Conservation (phyloP, 2,113 vertebrate genomes). For the Porphyrio hochstetteri region DNA sequence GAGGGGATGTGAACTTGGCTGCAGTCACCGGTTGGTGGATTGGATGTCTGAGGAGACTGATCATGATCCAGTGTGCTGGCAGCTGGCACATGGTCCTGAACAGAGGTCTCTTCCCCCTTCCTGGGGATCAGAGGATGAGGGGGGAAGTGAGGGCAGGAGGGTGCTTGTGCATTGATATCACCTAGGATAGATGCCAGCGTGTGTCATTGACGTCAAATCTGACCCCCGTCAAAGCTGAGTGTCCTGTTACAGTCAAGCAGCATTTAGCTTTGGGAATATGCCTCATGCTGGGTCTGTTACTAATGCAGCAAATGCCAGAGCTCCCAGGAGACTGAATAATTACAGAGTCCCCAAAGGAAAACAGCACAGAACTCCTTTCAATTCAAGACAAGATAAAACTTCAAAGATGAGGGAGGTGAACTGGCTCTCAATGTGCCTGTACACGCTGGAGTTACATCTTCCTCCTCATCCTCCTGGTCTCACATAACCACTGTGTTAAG, state of each 20-base stretch:
- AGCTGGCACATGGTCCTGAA: neutral
- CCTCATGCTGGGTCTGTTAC: conserved; percentile 11
- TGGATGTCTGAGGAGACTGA: neutral
- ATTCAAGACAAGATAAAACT: neutral
- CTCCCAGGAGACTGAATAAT: neutral
- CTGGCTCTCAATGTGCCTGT: neutral
- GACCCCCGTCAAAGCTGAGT: conserved; percentile 40
- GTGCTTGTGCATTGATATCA: conserved; percentile 34
- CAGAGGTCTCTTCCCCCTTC: neutral
- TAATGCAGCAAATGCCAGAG: neutral
- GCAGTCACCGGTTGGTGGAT: neutral
- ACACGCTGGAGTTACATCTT: neutral
- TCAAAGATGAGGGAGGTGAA: neutral
- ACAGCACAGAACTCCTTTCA: neutral
- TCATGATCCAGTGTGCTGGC: neutral
- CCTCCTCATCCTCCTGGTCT: neutral
- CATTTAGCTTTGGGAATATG: conserved; percentile 30
- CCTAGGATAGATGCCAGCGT: conserved; percentile 2
- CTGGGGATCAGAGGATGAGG: neutral
- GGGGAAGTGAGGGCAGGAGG: neutral
- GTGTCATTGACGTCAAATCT: conserved; percentile 61
- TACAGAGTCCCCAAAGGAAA: neutral
- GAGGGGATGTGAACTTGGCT: neutral
- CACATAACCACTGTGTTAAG: neutral
- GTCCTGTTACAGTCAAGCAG: conserved; percentile 55